A percentile compares a stretch with the other conserved stretches of the same genome.
phyloP scores from a whole-genome alignment of 92 coral and sea anemone species.

The Nematostella vectensis region DNA sequence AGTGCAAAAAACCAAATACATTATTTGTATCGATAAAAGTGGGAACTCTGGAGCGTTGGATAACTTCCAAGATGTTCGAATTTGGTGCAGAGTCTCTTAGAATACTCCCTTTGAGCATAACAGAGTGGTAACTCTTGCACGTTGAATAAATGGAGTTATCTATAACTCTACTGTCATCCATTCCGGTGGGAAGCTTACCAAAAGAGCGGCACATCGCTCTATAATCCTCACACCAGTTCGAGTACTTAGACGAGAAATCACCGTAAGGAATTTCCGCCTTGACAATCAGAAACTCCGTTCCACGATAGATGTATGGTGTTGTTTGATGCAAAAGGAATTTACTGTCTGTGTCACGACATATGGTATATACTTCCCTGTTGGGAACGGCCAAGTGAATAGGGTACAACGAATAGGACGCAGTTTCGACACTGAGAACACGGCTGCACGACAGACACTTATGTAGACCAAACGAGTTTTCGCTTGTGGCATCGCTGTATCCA shows the following conservation, averaged over 20 bases:
- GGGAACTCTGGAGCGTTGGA: slow-evolving; percentile 16
- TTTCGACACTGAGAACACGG: slow-evolving; percentile 10
- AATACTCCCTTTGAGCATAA: slow-evolving; percentile 15
- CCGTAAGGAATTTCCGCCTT: slow-evolving; percentile 22
- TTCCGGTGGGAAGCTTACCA: slow-evolving; percentile 34
- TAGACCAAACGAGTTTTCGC: slow-evolving; percentile 39
- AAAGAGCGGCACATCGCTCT: slow-evolving; percentile 34
- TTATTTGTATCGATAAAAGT: background rate
- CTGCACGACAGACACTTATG: slow-evolving; percentile 25
- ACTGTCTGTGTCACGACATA: slow-evolving; percentile 41
- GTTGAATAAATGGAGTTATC: no score
- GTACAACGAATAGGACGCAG: slow-evolving; percentile 23
- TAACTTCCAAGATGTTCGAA: slow-evolving; percentile 5
- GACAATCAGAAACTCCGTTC: slow-evolving; percentile 22
- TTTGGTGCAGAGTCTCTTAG: background rate
- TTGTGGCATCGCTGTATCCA: slow-evolving; percentile 34
- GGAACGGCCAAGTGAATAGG: slow-evolving; percentile 15
- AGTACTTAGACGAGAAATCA: slow-evolving; percentile 11
- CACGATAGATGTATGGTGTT: slow-evolving; percentile 8
- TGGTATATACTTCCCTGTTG: slow-evolving; percentile 31
- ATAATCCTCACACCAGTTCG: slow-evolving; percentile 45
- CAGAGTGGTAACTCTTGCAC: slow-evolving; percentile 27
- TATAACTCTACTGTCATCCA: no score
- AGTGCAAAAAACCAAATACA: slow-evolving; percentile 17
- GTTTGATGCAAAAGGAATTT: slow-evolving; percentile 30